Base-by-base conservation (phyloP, 2,888 invertebrate genomes). In the Drosophila cyrtoloma region DNA sequence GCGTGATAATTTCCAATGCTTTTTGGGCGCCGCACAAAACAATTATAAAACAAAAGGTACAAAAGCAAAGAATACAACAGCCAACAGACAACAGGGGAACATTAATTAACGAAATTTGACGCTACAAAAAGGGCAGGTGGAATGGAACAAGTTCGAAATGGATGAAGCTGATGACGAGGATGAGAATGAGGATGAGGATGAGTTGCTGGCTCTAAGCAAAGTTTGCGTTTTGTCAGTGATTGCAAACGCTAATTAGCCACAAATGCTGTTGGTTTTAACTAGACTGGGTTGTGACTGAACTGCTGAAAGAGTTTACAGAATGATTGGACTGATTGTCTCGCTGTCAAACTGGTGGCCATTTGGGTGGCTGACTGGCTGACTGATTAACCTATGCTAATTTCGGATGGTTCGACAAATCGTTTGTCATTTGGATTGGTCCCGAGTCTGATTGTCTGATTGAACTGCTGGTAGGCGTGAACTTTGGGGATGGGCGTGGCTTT, bases 381-480 rank as follows among this genome's bases (percentile, higher is more conserved):
- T 77, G 82, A 86, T 86, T 84, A 84, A 64, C 73, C 74, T 75
- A 86, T 84, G 89, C 68, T 81, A 86, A 86, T 84, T 84, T 69
- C 37, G 28, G 33, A 47, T 50, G 57, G 55, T 44, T 42, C 44
- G 39, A 32, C 53, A 70, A 81, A 72, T 72, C 33, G 53, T 44
- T 66, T 73, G 72, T 81, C 88, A 79, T 62, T 66, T 57, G 42
- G 19, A 19, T 66, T 59, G 37, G 26, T 12, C 19, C 26, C 35
- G 55, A 62, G 65, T 56, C 35, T 57, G 65, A 76, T 72, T 71
- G 59, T 56, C 35, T 57, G 65, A 76, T 72, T 71, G 59, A 68
- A 57, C 58, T 64, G 62, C 22, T 19, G 57, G 22, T 22, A 19
- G 71, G 47, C 70, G 65, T 64, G 42, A 9, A 2, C 0, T 33